A percentile compares a stretch with the other conserved stretches of the same genome.
Conservation (phyloP, 2,113 vertebrate species). For the Ahaetulla prasina region DNA sequence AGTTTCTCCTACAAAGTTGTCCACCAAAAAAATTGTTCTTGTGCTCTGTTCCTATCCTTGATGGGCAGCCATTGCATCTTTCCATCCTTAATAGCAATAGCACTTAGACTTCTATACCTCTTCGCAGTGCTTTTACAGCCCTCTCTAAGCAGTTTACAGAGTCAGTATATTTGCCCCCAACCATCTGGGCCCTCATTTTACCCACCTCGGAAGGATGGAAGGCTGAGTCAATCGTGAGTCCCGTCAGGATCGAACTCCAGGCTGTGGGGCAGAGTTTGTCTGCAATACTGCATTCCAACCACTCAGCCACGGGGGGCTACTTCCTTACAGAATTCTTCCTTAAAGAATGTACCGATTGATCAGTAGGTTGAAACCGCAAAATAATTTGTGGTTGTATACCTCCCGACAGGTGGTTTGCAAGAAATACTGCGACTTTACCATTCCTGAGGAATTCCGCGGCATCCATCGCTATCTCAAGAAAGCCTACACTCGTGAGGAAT, state of each 20-base stretch:
- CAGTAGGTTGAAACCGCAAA: not conserved
- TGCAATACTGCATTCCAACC: not conserved
- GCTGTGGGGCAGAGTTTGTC: not conserved
- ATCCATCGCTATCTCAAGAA: conserved; percentile 84
- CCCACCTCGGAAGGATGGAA: not conserved
- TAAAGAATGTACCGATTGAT: not conserved
- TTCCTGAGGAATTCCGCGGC: conserved; percentile 75
- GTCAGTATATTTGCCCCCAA: not conserved
- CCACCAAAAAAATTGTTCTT: not conserved
- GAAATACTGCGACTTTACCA: conserved; percentile 79
- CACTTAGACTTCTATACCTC: no score
- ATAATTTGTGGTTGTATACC: not conserved
- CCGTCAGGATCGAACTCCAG: not conserved
- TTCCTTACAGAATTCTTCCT: not conserved
- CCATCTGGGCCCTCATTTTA: not conserved
- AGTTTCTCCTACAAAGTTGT: not conserved
- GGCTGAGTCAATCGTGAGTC: not conserved
- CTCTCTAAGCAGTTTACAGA: no score
- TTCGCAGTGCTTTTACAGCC: no score
- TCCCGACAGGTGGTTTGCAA: conserved; percentile 80
- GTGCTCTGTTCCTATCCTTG: not conserved
- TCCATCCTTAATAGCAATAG: not conserved
- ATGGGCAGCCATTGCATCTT: not conserved
- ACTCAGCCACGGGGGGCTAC: not conserved
- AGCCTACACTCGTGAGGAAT: conserved; percentile 81